phyloP scores from a whole-genome alignment of 2,113 vertebrate species.

The Petromus typicus region DNA sequence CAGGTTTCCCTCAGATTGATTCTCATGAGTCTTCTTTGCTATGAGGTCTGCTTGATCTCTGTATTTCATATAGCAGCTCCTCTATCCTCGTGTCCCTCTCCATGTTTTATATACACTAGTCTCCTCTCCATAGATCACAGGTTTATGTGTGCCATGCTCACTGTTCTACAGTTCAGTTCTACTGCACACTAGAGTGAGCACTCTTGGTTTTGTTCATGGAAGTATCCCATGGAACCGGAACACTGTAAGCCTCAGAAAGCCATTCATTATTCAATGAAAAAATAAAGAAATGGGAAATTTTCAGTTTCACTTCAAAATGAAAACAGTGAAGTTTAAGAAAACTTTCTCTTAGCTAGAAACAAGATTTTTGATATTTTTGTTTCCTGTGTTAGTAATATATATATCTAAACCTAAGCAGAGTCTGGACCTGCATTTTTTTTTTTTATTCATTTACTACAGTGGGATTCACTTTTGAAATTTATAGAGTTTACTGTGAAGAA shows the following conservation, averaged over 20 bases:
- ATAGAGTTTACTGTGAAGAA: constrained; percentile 10
- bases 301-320: constrained; percentile 5
- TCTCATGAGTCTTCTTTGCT: neutral
- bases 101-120: neutral
- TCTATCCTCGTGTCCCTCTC: neutral
- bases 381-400: neutral
- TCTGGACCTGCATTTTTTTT: neutral
- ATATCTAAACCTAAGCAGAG: neutral
- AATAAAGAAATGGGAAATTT: constrained; percentile 38
- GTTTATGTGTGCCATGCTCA: neutral
- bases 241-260: neutral
- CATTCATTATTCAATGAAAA: neutral
- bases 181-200: neutral
- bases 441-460: neutral
- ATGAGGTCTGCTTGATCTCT: neutral
- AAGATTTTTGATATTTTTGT: constrained; percentile 6
- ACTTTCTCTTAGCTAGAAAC: neutral
- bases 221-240: neutral
- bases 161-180: neutral
- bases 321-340: neutral
- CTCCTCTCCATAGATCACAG: neutral
- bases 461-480: constrained; percentile 35
- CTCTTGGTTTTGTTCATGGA: neutral
- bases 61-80: neutral
- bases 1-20: neutral